Conservation (phyloP, 2,797 vertebrate genomes). For the Falco concolor region DNA sequence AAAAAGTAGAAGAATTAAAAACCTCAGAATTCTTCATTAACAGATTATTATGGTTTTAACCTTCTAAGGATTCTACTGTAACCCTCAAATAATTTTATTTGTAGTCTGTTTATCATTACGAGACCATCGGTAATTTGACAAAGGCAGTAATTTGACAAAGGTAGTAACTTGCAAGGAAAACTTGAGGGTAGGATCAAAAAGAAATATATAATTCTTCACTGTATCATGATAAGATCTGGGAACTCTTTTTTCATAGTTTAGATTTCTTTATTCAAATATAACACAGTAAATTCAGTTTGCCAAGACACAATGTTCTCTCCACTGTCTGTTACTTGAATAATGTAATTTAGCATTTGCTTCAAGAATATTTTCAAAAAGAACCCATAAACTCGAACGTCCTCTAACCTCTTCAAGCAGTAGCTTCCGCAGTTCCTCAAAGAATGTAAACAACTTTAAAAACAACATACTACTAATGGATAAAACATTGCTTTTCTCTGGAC, state of each 20-base stretch:
- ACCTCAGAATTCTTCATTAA: neutral
- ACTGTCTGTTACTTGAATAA: constrained; percentile 71
- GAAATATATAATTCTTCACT: constrained; percentile 43
- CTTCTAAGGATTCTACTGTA: neutral
- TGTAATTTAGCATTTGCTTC: constrained; percentile 44
- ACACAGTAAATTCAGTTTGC: constrained; percentile 60
- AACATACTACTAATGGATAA: constrained; percentile 47
- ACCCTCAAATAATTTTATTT: constrained; percentile 15
- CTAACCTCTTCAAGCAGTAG: constrained; percentile 40
- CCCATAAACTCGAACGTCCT: constrained; percentile 26
- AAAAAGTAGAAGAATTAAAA: neutral
- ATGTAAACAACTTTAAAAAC: constrained; percentile 52
- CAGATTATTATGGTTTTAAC: neutral
- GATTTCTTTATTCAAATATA: constrained; percentile 69
- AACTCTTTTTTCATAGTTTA: constrained; percentile 20
- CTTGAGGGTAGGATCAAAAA: constrained; percentile 63
- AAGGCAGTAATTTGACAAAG: constrained; percentile 44
- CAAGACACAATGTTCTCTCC: constrained; percentile 76
- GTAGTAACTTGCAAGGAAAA: constrained; percentile 63
- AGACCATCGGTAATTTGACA: constrained; percentile 58
- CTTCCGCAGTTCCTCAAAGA: constrained; percentile 28
- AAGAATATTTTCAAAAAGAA: constrained; percentile 33
- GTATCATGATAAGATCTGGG: constrained; percentile 70
- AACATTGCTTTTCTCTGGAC: constrained; percentile 29
- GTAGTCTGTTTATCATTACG: constrained; percentile 21